phyloP scores from a whole-genome alignment of 1,140 invertebrate genomes.

The Oncopeltus fasciatus region DNA sequence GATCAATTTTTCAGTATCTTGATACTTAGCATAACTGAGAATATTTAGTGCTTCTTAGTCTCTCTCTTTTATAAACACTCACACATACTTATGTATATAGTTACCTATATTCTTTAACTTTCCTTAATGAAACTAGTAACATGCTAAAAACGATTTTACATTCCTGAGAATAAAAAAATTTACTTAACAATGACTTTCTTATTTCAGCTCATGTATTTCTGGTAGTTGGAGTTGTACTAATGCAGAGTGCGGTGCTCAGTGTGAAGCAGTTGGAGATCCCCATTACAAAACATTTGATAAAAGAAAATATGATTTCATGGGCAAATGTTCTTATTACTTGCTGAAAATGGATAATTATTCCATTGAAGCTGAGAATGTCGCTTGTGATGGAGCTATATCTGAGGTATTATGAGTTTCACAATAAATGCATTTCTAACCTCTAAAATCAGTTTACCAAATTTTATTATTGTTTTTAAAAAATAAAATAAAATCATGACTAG shows the following conservation, averaged over 20 bases:
- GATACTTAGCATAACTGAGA: too few species aligned
- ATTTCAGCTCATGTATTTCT: slow-evolving; percentile 43
- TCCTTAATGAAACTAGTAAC: too few species aligned
- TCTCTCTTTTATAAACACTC: too few species aligned
- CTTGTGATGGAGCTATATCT: slow-evolving; percentile 60
- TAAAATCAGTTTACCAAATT: too few species aligned
- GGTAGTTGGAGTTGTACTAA: slow-evolving; percentile 70
- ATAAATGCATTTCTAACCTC: too few species aligned
- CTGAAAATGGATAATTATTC: slow-evolving; percentile 49
- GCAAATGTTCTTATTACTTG: slow-evolving; percentile 71
- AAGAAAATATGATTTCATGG: slow-evolving; percentile 72
- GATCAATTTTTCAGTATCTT: too few species aligned
- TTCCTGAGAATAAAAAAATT: neutral
- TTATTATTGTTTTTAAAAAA: too few species aligned
- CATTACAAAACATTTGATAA: slow-evolving; percentile 86
- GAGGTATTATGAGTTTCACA: slow-evolving; percentile 41
- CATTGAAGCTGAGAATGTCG: slow-evolving; percentile 67
- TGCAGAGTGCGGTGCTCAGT: slow-evolving; percentile 52
- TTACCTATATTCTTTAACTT: too few species aligned
- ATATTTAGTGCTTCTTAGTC: too few species aligned
- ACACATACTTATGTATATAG: too few species aligned
- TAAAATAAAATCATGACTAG: too few species aligned
- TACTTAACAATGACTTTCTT: neutral
- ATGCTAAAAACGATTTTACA: too few species aligned
- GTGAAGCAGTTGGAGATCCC: slow-evolving; percentile 70